Base-by-base conservation (phyloP, 2,113 vertebrate species). In the Antennarius striatus region DNA sequence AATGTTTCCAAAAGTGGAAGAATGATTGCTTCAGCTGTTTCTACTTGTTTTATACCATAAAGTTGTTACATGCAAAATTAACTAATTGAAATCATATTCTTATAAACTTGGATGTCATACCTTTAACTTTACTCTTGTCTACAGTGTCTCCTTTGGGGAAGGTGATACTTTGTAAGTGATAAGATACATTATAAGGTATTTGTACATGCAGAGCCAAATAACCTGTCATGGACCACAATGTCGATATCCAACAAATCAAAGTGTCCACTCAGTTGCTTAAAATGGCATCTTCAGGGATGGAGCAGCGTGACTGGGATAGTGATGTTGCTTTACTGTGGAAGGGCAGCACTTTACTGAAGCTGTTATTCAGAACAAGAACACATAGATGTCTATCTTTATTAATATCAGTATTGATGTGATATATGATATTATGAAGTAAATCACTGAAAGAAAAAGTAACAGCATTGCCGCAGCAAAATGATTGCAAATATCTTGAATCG, bases 11-110 rank as follows among this genome's bases (percentile, higher is more conserved):
- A 77, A 73, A 63, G 5, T 55, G 71, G 50, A 75, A 59, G 64
- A 80, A 77, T 83, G 67, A 80, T 79, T 81, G 71, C 71, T 74
- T 75, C 32, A 68, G 65, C 60, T 69, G 64, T 89, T 89, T 86
- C 40, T 87, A 85, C 76, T 75, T 88, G 63, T 86, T 89, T 89
- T 89, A 71, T 89, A 88, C 45, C 77, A 82, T 87, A 65, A 71
- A 73, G 81, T 57, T 84, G 75, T 29, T 64, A 56, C 54, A 40
- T 79, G 73, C 76, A 66, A 15, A 45, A 46, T 43, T 14, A 58
- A 45, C 45, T 55, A 22, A 17, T 65, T 39, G 28, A 42, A 77
- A 81, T 51, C 79, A 73, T 56, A 6, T 55, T 36, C 36, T 10
- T 81, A 63, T 40, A 54, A 73, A 59, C 2, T 22, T 69, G 36